Conservation (phyloP, 2,797 vertebrate genomes). For the Pipistrellus pygmaeus region DNA sequence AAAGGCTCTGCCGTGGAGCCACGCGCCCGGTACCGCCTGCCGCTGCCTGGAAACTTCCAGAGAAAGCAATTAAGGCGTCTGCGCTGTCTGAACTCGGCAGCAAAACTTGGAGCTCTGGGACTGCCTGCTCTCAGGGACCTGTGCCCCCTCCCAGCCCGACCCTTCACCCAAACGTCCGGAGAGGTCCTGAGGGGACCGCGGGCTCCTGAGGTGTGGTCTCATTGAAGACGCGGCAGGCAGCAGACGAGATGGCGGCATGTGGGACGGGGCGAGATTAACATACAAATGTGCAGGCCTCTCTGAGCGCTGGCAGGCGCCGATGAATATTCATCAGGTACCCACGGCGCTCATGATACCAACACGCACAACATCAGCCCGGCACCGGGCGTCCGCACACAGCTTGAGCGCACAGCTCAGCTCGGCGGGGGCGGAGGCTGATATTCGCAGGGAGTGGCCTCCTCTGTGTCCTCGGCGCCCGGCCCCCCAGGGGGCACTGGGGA, state of each 20-base stretch:
- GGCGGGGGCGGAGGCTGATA: neutral
- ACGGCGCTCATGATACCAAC: accelerated
- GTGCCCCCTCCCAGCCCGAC: constrained; percentile 79
- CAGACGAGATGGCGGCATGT: constrained; percentile 42
- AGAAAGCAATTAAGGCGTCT: constrained; percentile 89
- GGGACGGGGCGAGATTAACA: constrained; percentile 28
- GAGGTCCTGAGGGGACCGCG: neutral
- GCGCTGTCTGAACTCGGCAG: constrained; percentile 81
- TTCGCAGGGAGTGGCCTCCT: neutral
- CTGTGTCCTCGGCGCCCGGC: accelerated
- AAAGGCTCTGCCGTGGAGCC: constrained; percentile 84
- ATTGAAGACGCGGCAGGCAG: constrained; percentile 62
- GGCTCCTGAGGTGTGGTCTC: constrained; percentile 47
- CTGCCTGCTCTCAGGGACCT: constrained; percentile 81
- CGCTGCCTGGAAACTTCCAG: constrained; percentile 87
- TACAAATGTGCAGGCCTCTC: neutral
- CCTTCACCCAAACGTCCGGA: constrained; percentile 64
- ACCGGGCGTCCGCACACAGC: neutral
- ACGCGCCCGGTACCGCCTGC: constrained; percentile 74
- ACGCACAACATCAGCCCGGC: neutral
- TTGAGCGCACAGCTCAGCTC: too few relatives aligned
- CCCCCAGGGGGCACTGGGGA: accelerated
- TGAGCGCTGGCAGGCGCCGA: neutral
- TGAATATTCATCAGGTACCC: constrained; percentile 62
- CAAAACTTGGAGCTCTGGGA: constrained; percentile 81